phyloP scores from a whole-genome alignment of 1,140 invertebrate genomes.

The Meloidogyne floridensis region DNA sequence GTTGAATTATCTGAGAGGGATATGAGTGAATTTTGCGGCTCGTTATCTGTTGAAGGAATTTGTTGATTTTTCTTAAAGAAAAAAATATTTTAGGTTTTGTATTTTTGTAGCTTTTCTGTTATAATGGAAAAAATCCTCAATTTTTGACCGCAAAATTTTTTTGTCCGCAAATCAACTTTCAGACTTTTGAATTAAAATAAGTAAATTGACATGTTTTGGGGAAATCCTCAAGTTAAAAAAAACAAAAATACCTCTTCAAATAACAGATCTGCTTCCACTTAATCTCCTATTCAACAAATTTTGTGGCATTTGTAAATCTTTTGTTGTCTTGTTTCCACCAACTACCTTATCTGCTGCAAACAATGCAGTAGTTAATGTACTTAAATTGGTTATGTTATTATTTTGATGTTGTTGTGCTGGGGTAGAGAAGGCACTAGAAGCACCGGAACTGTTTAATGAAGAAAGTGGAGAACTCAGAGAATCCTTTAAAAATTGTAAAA shows the following conservation, averaged over 20 bases:
- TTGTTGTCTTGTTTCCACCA: background rate
- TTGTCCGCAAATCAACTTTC: too few relatives aligned
- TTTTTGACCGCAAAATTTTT: too few relatives aligned
- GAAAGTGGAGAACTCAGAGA: background rate
- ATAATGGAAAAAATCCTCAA: too few relatives aligned
- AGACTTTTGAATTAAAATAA: too few relatives aligned
- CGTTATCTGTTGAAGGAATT: background rate
- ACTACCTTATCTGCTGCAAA: slow-evolving; percentile 15
- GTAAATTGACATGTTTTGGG: too few relatives aligned
- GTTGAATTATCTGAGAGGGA: background rate
- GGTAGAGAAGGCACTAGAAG: slow-evolving; percentile 12
- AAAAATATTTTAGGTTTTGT: background rate
- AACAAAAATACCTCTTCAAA: background rate
- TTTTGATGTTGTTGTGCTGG: slow-evolving; percentile 2
- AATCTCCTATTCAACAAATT: slow-evolving; percentile 13
- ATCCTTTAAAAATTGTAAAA: slow-evolving; percentile 12
- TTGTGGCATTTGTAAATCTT: background rate
- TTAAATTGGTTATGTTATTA: slow-evolving; percentile 24
- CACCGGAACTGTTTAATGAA: slow-evolving; percentile 16
- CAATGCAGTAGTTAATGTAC: slow-evolving; percentile 24
- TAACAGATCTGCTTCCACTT: background rate
- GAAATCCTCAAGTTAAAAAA: background rate
- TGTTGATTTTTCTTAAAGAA: background rate
- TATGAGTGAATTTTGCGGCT: background rate
- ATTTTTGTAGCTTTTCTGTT: too few relatives aligned